Evolutionary conservation across 2,113 vertebrate genomes (phyloP), one percentile per base, ranked within the genome.

Genomic region (Megaceryle maxima): DNA sequence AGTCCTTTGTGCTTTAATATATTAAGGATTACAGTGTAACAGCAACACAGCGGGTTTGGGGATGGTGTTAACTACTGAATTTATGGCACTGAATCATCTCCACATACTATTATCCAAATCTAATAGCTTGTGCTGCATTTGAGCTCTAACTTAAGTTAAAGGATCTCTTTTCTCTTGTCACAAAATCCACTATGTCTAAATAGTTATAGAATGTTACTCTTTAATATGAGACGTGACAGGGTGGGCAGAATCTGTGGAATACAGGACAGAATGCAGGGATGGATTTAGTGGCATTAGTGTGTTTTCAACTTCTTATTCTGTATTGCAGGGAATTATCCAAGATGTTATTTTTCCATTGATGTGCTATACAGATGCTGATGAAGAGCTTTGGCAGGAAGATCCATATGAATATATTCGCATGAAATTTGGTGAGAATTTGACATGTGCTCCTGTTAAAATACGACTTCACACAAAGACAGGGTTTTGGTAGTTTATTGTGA

Each of bases 351-450:
- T 98, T 94, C 98, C 98, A 68, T 85, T 99, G 98, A 99, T 99
- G 99, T 99, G 99, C 97, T 99, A 99, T 98, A 99, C 99, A 97
- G 99, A 99, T 98, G 99, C 99, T 60, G 99, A 99, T 97, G 99
- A 99, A 87, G 99, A 99, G 88, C 98, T 99, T 73, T 99, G 99
- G 99, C 99, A 99, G 93, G 99, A 99, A 97, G 99, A 99, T 95
- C 99, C 99, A 8, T 99, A 99, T 24, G 99, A 99, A 97, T 99
- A 99, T 97, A 99, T 99, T 95, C 99, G 99, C 92, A 99, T 99
- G 99, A 99, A 99, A 85, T 99, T 99, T 95, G 99, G 99, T 99
- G 96, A 97, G 98, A 18, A 18, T 57, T 92, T 90, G 31, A 69
- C 88, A 89, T 70, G 37, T 62, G 11, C 14, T 79, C 9, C 6